phyloP scores from a whole-genome alignment of 2,797 vertebrate genomes.

The Poeciliopsis infans region DNA sequence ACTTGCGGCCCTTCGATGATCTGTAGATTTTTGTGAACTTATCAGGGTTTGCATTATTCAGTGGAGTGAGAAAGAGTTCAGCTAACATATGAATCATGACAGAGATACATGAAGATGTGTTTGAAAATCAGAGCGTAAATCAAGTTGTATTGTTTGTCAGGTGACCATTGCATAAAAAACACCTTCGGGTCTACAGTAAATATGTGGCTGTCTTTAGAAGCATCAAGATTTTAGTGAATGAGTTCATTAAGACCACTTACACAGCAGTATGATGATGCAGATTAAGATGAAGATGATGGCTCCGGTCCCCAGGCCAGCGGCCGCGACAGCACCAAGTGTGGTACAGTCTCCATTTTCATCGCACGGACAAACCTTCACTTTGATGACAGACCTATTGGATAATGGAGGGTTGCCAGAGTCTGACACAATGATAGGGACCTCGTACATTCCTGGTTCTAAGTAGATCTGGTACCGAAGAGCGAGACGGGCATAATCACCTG shows the following conservation, averaged over 20 bases:
- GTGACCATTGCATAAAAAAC: background rate
- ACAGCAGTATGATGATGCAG: slow-evolving; percentile 91
- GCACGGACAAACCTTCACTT: slow-evolving; percentile 94
- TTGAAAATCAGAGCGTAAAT: background rate
- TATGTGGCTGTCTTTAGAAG: background rate
- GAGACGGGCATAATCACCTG: slow-evolving; percentile 91
- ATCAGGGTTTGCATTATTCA: background rate
- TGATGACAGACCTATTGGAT: slow-evolving; percentile 90
- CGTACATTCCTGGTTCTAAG: slow-evolving; percentile 90
- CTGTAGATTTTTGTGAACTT: background rate
- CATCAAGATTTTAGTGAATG: background rate
- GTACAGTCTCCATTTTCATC: slow-evolving; percentile 94
- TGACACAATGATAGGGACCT: slow-evolving; percentile 89
- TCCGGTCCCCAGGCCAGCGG: slow-evolving; percentile 89
- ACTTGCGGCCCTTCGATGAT: background rate
- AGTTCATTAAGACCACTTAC: slow-evolving; percentile 78
- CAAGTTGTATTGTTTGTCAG: background rate
- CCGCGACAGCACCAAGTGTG: slow-evolving; percentile 87
- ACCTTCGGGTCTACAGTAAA: background rate
- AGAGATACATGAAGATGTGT: background rate
- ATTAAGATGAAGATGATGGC: slow-evolving; percentile 93
- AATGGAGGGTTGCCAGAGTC: slow-evolving; percentile 94
- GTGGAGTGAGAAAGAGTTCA: background rate
- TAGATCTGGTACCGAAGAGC: slow-evolving; percentile 86
- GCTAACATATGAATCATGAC: background rate